A percentile compares a stretch with the other conserved stretches of the same genome.
Conservation (phyloP, 2,888 invertebrate species). For the Leptura quadrifasciata region DNA sequence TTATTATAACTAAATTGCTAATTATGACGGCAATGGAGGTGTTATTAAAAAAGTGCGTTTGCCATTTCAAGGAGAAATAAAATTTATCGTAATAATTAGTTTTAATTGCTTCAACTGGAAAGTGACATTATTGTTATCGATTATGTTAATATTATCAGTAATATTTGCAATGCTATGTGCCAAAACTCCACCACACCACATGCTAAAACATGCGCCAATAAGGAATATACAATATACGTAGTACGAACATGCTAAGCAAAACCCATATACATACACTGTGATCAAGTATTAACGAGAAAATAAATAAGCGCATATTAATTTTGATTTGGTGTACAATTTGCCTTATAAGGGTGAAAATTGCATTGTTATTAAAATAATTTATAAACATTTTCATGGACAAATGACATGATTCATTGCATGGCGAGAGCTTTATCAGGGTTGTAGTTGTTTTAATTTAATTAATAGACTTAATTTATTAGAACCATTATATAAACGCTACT, state of each 20-base stretch:
- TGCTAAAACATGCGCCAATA: conserved; percentile 32
- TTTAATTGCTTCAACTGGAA: neutral
- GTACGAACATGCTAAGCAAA: conserved; percentile 53
- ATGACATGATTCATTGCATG: neutral
- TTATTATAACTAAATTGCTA: conserved; percentile 27
- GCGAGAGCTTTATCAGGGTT: neutral
- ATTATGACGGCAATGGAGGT: conserved; percentile 13
- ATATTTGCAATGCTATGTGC: conserved; percentile 6
- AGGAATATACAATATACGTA: conserved; percentile 33
- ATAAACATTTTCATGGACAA: neutral
- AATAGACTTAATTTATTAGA: too few relatives aligned
- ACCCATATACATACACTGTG: conserved; percentile 37
- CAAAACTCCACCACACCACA: conserved; percentile 38
- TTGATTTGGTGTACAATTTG: too few relatives aligned
- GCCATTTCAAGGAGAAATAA: conserved; percentile 47
- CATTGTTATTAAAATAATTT: neutral
- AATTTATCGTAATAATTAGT: conserved; percentile 20
- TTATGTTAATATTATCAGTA: conserved; percentile 6
- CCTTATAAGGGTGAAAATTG: too few relatives aligned
- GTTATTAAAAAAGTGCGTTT: conserved; percentile 21
- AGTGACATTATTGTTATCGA: neutral
- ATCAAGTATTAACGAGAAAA: conserved; percentile 24
- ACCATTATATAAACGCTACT: too few relatives aligned
- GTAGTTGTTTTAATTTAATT: neutral
- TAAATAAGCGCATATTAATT: neutral